Base-by-base conservation (phyloP, 2,888 invertebrate genomes). In the Eumerus sabulonum region DNA sequence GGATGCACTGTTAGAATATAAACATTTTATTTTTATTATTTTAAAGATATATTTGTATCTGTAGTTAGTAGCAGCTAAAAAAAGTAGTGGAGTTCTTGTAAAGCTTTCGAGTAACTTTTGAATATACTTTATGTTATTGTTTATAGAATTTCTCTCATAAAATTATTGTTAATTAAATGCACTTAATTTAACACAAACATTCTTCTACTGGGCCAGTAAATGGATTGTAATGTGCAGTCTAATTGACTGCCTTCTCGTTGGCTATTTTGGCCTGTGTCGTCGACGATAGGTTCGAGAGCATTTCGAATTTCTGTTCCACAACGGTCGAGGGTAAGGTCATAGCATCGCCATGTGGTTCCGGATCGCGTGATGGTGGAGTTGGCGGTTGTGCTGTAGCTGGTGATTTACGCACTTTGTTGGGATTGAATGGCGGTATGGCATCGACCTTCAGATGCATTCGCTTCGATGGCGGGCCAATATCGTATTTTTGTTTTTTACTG, bases 211-310 rank as follows among this genome's bases (percentile, higher is more conserved):
- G 27, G 27, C 27, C 27, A 27, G n/a, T n/a, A n/a, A n/a, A n/a
- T n/a, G n/a, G n/a, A n/a, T 19, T 19, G 13, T 12, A 38, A 11
- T 53, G 3, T 16, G 38, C n/a, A 1, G 9, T 64, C 68, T 35
- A 81, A 50, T 68, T 77, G 51, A 72, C 48, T 47, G 63, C 71
- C 63, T 76, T 76, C 53, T 68, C 82, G 82, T 87, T 82, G 82
- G 86, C 60, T 18, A 71, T 83, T 81, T 79, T 44, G 44, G 84
- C 85, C 87, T 90, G 77, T 87, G 89, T 82, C 90, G 91, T 54
- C 90, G 91, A 86, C 89, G 91, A 90, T 90, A 90, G 89, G 90
- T 92, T 90, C 89, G 92, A 82, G 90, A 79, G 73, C 0, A 73
- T 74, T 70, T 79, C 79, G 35, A 79, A 79, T 40, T 79, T 79